phyloP scores from a whole-genome alignment of 2,888 invertebrate genomes.

The Dendrolimus pini region DNA sequence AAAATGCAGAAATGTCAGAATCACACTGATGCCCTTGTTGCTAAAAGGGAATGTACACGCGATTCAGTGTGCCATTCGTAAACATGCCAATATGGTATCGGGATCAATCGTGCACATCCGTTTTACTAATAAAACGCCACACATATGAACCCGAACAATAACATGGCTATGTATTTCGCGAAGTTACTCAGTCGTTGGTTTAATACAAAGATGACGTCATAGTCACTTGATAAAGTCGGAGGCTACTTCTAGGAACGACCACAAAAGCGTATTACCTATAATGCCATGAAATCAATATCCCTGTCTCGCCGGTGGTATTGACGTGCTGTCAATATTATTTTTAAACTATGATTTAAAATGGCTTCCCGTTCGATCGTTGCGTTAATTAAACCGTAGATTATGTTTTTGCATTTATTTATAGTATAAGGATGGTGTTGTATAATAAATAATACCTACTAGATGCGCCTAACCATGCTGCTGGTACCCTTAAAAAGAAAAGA shows the following conservation, averaged over 20 bases:
- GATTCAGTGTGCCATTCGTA: constrained; percentile 44
- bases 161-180: constrained; percentile 24
- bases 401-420: constrained; percentile 9
- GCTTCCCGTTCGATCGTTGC: constrained; percentile 7
- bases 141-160: constrained; percentile 42
- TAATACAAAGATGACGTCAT: constrained; percentile 5
- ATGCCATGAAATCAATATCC: background rate
- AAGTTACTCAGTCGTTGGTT: constrained; percentile 26
- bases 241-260: constrained; percentile 1
- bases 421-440: background rate
- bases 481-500: no score
- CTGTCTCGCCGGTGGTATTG: constrained; percentile 9
- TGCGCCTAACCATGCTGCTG: no score
- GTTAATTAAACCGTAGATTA: background rate
- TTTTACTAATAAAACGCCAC: constrained; percentile 33
- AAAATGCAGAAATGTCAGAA: no score
- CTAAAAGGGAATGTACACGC: background rate
- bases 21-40: no score
- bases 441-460: no score
- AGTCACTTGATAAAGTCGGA: background rate
- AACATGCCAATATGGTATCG: constrained; percentile 54
- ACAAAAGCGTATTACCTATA: constrained; percentile 9
- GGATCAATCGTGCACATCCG: constrained; percentile 62
- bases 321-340: background rate
- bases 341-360: background rate